phyloP scores from a whole-genome alignment of 2,113 vertebrate genomes.

The Dromaius novaehollandiae region DNA sequence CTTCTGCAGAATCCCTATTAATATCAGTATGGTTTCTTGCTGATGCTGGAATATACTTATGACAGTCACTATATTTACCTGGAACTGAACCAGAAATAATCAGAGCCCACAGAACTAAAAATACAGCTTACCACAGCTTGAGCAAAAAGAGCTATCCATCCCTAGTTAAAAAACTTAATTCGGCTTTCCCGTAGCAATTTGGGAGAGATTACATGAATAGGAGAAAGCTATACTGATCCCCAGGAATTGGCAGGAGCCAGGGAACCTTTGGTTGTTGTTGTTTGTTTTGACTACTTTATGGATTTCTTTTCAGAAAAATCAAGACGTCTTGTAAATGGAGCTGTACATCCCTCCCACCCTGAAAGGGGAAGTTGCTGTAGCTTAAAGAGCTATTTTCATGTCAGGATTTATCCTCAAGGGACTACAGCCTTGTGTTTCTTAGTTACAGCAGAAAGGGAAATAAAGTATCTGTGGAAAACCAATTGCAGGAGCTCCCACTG shows the following conservation, averaged over 20 bases:
- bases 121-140: not conserved
- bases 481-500: not conserved
- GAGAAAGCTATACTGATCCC: not conserved
- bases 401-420: not conserved
- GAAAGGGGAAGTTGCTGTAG: not conserved
- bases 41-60: not conserved
- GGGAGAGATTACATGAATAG: not conserved
- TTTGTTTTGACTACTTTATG: not conserved
- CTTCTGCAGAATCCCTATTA: not conserved
- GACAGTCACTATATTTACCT: not conserved
- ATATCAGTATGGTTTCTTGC: not conserved
- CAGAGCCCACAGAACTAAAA: not conserved
- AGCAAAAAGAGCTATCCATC: not conserved
- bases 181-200: not conserved
- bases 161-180: not conserved
- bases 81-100: not conserved
- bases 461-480: not conserved
- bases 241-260: not conserved
- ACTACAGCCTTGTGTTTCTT: not conserved
- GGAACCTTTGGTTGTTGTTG: not conserved
- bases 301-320: not conserved
- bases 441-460: constrained; percentile 5
- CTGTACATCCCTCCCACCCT: not conserved
- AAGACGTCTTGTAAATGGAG: not conserved
- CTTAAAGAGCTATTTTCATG: constrained; percentile 26